Percentiles rank a stretch among this genome's conserved stretches.
Evolutionary conservation across 2,888 invertebrate genomes (phyloP).

Genomic region (Ophioninae sp.): DNA sequence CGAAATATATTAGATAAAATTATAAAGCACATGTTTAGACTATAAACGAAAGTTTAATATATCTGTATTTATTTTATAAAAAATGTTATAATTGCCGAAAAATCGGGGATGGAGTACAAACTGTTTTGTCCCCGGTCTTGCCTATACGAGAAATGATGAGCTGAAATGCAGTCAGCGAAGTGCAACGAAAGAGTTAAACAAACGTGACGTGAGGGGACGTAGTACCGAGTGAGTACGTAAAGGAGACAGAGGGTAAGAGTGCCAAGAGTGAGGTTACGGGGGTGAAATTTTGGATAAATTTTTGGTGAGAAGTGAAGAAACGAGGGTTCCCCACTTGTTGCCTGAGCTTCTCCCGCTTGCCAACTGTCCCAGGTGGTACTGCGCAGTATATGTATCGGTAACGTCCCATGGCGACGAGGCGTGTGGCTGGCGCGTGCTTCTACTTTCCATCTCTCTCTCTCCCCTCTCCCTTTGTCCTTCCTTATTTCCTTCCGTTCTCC

Average conservation of each 20-base stretch:
- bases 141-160: not conserved
- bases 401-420: conserved; percentile 70
- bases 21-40: too few relatives aligned
- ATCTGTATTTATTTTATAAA: too few relatives aligned
- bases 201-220: conserved; percentile 13
- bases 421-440: conserved; percentile 81
- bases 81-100: too few relatives aligned
- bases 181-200: conserved; percentile 52
- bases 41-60: too few relatives aligned
- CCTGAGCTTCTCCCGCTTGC: conserved; percentile 74
- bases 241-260: conserved; percentile 13
- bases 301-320: conserved; percentile 56
- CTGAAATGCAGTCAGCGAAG: conserved; percentile 16
- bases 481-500: conserved; percentile 57
- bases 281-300: conserved; percentile 53
- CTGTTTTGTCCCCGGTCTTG: too few relatives aligned
- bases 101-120: too few relatives aligned
- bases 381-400: conserved; percentile 30
- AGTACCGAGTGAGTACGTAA: not conserved
- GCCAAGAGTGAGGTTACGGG: not conserved
- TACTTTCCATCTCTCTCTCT: conserved; percentile 68
- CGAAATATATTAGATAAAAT: too few relatives aligned
- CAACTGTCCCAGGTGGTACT: conserved; percentile 80
- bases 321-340: conserved; percentile 52
- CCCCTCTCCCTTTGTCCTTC: conserved; percentile 59